Base-by-base conservation (phyloP, 37 sponge, comb jelly and placozoan species). In the Geodia barretti region DNA sequence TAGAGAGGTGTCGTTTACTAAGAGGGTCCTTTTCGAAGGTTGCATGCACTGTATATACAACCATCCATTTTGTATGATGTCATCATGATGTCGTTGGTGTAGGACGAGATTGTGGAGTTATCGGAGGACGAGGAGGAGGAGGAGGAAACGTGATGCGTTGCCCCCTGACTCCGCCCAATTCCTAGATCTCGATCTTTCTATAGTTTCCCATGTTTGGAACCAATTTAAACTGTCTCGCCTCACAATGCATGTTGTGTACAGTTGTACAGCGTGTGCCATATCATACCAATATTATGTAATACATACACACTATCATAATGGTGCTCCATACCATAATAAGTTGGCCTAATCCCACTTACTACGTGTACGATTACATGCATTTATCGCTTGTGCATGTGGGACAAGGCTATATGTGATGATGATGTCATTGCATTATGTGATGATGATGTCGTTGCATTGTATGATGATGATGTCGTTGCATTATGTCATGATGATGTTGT, bases 181-280 rank as follows among this genome's bases (percentile, higher is more conserved):
- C 7, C 54, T 17, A 14, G 7, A 14, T 7, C 54, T 47, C 54
- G 54, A 47, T 47, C 54, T 47, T 47, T 47, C 54, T 47, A 47
- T 7, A 17, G 7, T 47, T 47, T 47, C 54, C 54, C 7, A 47
- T 47, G 7, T 47, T 47, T 7, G 54, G 54, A 47, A 7, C 14
- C 54, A 14, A 47, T 17, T 47, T n/a, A n/a, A n/a, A 14, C 54
- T 14, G 14, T 47, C 54, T 68, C 54, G 14, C 54, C 7, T 47
- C 11, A 47, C 14, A 47, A 97, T 2, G 93, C 95, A 29, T 94
- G 76, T 8, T 93, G 87, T 92, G 38, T 4, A 47, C 42, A 62
- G 74, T 19, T 11, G 34, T 41, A 42, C 63, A 78, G 17, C 11
- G 26, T 25, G 21, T 66, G 31, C 62, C 39, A 35, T 31, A 34